These are phyloP conservation scores for Nasonia vitripennis DNA, from an alignment of 1,140 invertebrate genomes.

Conservation along the genomic window DNA sequence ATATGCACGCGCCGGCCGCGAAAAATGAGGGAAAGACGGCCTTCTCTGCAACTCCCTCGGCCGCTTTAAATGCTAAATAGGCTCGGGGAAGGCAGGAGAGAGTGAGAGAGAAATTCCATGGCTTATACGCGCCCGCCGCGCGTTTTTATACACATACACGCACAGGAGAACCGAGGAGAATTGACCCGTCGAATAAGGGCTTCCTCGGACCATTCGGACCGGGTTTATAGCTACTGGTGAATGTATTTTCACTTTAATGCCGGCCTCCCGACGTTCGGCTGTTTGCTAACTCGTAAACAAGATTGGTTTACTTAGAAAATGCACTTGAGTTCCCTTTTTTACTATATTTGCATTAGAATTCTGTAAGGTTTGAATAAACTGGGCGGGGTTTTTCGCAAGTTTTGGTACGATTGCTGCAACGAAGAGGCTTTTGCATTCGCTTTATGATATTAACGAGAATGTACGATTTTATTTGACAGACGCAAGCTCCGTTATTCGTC, in stretches of 20 bases:
- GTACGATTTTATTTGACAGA: no score
- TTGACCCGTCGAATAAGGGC: constrained; percentile 29
- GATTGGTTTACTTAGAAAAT: not conserved
- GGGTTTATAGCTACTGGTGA: not conserved
- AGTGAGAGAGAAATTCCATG: constrained; percentile 6
- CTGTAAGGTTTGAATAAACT: no score
- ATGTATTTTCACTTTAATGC: constrained; percentile 16
- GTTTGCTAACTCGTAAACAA: not conserved
- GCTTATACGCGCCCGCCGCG: not conserved
- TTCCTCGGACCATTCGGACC: not conserved
- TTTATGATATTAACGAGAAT: no score
- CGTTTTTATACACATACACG: constrained; percentile 12
- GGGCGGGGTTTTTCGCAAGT: no score
- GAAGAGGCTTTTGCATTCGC: no score
- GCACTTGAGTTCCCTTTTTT: no score
- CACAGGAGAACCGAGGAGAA: constrained; percentile 23
- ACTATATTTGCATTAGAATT: not conserved
- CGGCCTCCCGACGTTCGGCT: not conserved
- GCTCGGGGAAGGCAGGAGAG: not conserved
- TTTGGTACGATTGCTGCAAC: no score
- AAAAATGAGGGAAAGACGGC: constrained; percentile 38
- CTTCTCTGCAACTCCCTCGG: not conserved
- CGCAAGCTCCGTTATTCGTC: no score
- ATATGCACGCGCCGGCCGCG: not conserved
- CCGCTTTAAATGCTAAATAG: constrained; percentile 51